phyloP scores from a whole-genome alignment of 2,113 vertebrate genomes.

The Rhinoptilus africanus region DNA sequence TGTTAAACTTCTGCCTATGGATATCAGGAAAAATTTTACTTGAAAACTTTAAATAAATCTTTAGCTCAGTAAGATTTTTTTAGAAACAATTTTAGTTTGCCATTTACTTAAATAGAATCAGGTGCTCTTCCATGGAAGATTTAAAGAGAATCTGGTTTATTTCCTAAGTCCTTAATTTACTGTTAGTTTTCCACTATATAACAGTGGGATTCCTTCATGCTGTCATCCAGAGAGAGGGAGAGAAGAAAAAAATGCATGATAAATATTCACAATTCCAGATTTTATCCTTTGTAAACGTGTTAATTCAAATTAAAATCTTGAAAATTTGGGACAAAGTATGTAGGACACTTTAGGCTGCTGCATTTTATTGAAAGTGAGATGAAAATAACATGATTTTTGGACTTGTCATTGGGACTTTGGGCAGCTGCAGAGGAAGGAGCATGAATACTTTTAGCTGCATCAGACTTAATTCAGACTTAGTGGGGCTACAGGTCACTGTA shows the following conservation, averaged over 20 bases:
- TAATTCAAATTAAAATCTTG: neutral
- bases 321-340: neutral
- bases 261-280: neutral
- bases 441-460: neutral
- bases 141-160: neutral
- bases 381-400: neutral
- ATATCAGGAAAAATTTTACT: neutral
- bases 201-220: neutral
- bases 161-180: neutral
- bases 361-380: neutral
- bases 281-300: neutral
- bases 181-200: neutral
- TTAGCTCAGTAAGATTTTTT: neutral
- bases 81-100: neutral
- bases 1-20: neutral
- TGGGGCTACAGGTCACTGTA: neutral
- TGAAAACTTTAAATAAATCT: neutral
- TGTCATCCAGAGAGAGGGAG: neutral
- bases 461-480: neutral
- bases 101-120: neutral
- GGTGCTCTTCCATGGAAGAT: neutral
- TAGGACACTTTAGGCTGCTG: neutral
- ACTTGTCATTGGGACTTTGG: neutral
- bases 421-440: neutral
- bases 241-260: neutral